Percentiles rank a stretch among this genome's conserved stretches.
These are phyloP conservation scores for Carpatolechia fugitivella DNA, from an alignment of 2,888 invertebrate species.

Conservation along the genomic window DNA sequence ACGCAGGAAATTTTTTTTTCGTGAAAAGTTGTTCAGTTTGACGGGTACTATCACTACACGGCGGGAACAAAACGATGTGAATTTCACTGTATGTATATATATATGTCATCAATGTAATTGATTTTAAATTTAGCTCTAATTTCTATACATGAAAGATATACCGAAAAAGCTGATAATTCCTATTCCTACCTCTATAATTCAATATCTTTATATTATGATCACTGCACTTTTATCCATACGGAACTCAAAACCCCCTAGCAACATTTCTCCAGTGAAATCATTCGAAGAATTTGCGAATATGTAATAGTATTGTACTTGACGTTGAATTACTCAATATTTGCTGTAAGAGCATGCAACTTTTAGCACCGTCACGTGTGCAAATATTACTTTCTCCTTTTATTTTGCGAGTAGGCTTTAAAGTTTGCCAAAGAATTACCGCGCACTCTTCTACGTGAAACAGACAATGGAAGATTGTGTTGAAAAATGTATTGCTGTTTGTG, in stretches of 20 bases:
- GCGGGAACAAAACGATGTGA: too few relatives aligned
- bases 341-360: constrained; percentile 56
- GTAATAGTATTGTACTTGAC: constrained; percentile 49
- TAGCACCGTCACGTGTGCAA: constrained; percentile 53
- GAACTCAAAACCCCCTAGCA: neutral
- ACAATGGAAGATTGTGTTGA: constrained; percentile 23
- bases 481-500: neutral
- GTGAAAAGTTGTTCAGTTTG: too few relatives aligned
- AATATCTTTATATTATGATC: too few relatives aligned
- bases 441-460: constrained; percentile 24
- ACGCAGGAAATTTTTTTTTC: too few relatives aligned
- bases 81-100: too few relatives aligned
- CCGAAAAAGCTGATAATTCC: too few relatives aligned
- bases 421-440: constrained; percentile 45
- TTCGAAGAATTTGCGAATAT: constrained; percentile 48
- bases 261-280: constrained; percentile 43
- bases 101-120: too few relatives aligned
- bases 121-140: too few relatives aligned
- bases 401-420: constrained; percentile 31
- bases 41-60: too few relatives aligned
- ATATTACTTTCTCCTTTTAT: constrained; percentile 64
- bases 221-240: neutral
- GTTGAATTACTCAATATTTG: constrained; percentile 67
- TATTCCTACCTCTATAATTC: too few relatives aligned
- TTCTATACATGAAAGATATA: too few relatives aligned